These are phyloP conservation scores for Metaphire vulgaris DNA, from an alignment of 1,140 invertebrate species.

Conservation along the genomic window DNA sequence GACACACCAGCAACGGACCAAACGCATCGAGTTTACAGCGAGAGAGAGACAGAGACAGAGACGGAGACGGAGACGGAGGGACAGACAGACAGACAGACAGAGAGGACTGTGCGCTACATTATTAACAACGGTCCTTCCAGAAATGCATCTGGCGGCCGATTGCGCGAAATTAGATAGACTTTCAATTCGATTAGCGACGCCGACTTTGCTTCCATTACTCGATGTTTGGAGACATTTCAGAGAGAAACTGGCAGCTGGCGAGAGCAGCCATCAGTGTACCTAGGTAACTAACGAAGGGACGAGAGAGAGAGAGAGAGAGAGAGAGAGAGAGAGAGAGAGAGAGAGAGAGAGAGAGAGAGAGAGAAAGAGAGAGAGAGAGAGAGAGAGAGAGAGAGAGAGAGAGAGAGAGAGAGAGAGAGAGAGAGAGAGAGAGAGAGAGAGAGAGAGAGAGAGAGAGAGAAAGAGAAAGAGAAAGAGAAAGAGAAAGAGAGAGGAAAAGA, in stretches of 20 bases:
- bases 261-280: no score
- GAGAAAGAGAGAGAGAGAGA: not conserved
- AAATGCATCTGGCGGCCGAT: no score
- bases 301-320: not conserved
- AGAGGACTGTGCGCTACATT: no score
- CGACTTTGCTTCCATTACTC: no score
- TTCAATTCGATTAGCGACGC: no score
- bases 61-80: not conserved
- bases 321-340: not conserved
- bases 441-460: not conserved
- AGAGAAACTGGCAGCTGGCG: no score
- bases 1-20: no score
- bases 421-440: not conserved
- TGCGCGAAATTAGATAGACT: no score
- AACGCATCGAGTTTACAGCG: no score
- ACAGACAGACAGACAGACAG: conserved; percentile 1
- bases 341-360: not conserved
- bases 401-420: not conserved
- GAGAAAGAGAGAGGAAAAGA: not conserved
- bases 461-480: not conserved
- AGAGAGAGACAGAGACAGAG: not conserved
- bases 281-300: not conserved
- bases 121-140: no score
- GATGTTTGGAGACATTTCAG: no score
- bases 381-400: not conserved